phyloP scores from a whole-genome alignment of 2,797 vertebrate genomes.

The Mormyrus hasselquistii region DNA sequence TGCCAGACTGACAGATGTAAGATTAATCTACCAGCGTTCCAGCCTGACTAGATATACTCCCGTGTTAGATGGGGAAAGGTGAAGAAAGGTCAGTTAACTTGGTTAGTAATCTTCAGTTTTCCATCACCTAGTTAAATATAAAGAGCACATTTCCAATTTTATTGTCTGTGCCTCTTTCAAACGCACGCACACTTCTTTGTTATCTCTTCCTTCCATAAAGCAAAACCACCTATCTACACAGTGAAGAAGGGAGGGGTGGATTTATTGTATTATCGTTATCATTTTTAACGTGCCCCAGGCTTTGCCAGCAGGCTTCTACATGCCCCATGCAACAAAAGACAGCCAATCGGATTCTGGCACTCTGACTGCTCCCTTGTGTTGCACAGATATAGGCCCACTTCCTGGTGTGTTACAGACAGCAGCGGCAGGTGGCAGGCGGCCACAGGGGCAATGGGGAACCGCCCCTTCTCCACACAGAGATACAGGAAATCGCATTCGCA shows the following conservation, averaged over 20 bases:
- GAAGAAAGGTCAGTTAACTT: not conserved
- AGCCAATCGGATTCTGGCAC: not conserved
- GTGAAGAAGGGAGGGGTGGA: not conserved
- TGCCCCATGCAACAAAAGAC: not conserved
- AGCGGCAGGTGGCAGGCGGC: not conserved
- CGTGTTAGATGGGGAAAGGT: not conserved
- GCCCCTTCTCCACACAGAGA: not conserved
- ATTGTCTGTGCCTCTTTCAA: not conserved
- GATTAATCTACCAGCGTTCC: not conserved
- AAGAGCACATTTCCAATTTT: not conserved
- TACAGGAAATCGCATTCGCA: not conserved
- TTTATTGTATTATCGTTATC: not conserved
- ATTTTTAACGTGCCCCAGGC: not conserved
- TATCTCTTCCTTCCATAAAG: not conserved
- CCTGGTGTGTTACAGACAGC: not conserved
- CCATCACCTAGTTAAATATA: not conserved
- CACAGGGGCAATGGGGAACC: not conserved
- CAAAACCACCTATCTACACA: not conserved
- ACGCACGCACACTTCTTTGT: not conserved
- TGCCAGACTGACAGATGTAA: not conserved
- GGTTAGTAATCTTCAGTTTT: not conserved
- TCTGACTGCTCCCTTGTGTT: not conserved
- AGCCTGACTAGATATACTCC: not conserved
- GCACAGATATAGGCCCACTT: not conserved
- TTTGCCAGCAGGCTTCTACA: not conserved